phyloP scores from a whole-genome alignment of 2,888 invertebrate species.

The Idaea dimidiata region DNA sequence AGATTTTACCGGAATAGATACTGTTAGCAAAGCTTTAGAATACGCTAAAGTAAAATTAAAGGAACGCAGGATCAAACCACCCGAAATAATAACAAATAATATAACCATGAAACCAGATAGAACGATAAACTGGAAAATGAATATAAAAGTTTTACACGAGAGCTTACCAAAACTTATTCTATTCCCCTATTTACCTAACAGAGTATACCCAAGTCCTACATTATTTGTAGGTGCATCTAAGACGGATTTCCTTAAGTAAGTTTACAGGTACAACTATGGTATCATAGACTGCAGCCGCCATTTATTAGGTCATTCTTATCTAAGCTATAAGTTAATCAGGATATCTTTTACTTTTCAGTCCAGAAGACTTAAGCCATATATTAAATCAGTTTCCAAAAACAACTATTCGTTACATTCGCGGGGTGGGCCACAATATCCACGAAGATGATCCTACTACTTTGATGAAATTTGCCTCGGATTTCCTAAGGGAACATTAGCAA shows the following conservation, averaged over 20 bases:
- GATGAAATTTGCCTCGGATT: slow-evolving; percentile 30
- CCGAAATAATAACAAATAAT: slow-evolving; percentile 6
- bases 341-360: slow-evolving; percentile 29
- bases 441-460: slow-evolving; percentile 55
- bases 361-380: slow-evolving; percentile 39
- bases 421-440: slow-evolving; percentile 55
- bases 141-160: slow-evolving; percentile 40
- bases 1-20: slow-evolving; percentile 5
- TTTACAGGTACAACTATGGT: not conserved
- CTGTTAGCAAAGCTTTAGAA: slow-evolving; percentile 6
- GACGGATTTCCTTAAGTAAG: slow-evolving; percentile 35
- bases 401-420: slow-evolving; percentile 38
- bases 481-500: not conserved
- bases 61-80: slow-evolving; percentile 1
- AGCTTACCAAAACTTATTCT: slow-evolving; percentile 38
- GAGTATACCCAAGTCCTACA: slow-evolving; percentile 43
- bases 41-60: slow-evolving; percentile 6
- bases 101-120: slow-evolving; percentile 25
- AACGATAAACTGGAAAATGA: slow-evolving; percentile 49
- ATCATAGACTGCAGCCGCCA: too few species aligned
- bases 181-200: slow-evolving; percentile 46
- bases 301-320: too few species aligned
- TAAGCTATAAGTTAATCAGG: too few species aligned
- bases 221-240: slow-evolving; percentile 54
- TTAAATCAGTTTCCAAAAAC: slow-evolving; percentile 46